Evolutionary conservation across 2,888 invertebrate genomes (phyloP).

Genomic region (Volucella inanis): DNA sequence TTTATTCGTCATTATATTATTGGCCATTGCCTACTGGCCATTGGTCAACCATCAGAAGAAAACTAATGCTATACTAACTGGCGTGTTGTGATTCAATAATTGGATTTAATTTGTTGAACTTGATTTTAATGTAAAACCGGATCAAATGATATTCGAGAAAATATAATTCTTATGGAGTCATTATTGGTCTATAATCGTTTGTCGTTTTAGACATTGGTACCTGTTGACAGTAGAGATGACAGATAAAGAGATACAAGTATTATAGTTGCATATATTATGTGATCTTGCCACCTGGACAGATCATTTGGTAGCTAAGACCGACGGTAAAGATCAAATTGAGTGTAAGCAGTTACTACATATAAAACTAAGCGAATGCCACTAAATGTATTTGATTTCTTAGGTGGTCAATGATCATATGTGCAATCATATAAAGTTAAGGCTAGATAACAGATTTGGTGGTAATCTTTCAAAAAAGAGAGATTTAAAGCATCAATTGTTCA

Average conservation of each 20-base stretch:
- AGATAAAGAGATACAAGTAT: conserved; percentile 27
- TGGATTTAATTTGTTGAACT: conserved; percentile 71
- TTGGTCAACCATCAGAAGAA: too few relatives aligned
- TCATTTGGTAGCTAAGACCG: too few relatives aligned
- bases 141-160: conserved; percentile 31
- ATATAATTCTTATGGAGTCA: conserved; percentile 27
- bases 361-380: too few relatives aligned
- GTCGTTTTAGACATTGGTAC: conserved; percentile 42
- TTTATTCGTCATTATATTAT: background rate
- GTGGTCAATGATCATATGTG: too few relatives aligned
- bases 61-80: conserved; percentile 4
- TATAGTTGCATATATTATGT: background rate
- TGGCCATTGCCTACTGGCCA: conserved; percentile 3
- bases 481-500: too few relatives aligned
- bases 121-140: conserved; percentile 61
- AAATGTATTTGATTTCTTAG: too few relatives aligned
- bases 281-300: too few relatives aligned
- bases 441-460: too few relatives aligned
- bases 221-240: conserved; percentile 61
- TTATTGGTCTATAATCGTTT: conserved; percentile 65
- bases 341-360: too few relatives aligned
- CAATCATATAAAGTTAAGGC: too few relatives aligned
- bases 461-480: too few relatives aligned
- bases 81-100: conserved; percentile 67
- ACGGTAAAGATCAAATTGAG: too few relatives aligned